These are phyloP conservation scores for Alcedo atthis DNA, from an alignment of 2,797 vertebrate genomes.

Conservation along the genomic window DNA sequence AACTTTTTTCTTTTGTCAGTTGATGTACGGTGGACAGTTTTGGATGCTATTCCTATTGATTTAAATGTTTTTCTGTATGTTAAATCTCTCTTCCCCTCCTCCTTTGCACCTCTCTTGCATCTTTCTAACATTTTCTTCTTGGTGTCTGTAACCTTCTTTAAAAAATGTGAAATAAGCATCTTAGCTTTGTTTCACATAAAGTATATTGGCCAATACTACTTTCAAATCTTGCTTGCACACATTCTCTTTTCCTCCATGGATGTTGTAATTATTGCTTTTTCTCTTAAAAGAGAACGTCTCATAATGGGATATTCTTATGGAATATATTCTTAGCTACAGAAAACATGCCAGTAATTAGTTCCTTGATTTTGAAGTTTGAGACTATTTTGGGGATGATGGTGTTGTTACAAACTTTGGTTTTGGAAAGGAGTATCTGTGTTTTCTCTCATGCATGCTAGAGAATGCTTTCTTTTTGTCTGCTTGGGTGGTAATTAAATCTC, in stretches of 20 bases:
- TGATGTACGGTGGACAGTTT: not conserved
- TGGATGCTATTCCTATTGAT: not conserved
- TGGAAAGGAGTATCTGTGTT: not conserved
- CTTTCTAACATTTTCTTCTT: not conserved
- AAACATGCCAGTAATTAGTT: not conserved
- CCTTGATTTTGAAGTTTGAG: not conserved
- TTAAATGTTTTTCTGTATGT: not conserved
- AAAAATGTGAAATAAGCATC: not conserved
- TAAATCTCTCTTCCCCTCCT: too few species aligned
- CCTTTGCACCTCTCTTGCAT: not conserved
- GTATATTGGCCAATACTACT: not conserved
- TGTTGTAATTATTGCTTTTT: not conserved
- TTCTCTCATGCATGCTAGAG: not conserved
- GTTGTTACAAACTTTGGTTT: not conserved
- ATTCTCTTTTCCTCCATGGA: not conserved
- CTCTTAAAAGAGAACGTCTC: not conserved
- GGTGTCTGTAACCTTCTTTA: not conserved
- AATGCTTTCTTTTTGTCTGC: not conserved
- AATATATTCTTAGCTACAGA: not conserved
- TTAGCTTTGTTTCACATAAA: not conserved
- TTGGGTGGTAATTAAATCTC: not conserved
- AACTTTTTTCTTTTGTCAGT: not conserved
- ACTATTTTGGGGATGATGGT: not conserved
- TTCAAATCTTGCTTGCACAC: not conserved
- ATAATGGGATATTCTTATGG: not conserved